Evolutionary conservation across 2,797 vertebrate genomes (phyloP).

Genomic region (Myotis pilosus): DNA sequence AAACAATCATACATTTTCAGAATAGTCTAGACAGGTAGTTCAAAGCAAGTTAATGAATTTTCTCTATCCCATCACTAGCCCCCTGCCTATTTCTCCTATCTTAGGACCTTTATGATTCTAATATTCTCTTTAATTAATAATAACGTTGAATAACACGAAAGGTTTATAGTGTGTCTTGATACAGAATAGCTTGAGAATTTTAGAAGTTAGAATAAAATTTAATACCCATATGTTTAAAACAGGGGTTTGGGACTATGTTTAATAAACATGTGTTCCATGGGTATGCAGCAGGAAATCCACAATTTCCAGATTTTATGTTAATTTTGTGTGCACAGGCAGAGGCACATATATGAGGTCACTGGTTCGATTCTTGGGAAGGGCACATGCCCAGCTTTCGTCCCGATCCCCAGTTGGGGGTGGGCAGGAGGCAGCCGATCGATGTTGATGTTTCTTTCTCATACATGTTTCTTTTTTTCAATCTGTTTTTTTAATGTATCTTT

Average conservation of each 20-base stretch:
- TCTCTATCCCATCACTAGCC: background rate
- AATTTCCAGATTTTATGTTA: background rate
- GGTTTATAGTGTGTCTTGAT: background rate
- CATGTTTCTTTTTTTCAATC: no score
- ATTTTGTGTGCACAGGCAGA: background rate
- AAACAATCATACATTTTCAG: background rate
- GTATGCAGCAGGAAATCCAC: background rate
- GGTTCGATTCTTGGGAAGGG: no score
- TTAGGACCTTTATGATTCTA: slow-evolving; percentile 6
- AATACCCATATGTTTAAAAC: slow-evolving; percentile 46
- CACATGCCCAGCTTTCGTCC: no score
- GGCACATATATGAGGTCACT: background rate
- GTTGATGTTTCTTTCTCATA: no score
- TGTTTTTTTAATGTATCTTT: no score
- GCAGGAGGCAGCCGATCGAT: no score
- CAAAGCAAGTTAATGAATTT: slow-evolving; percentile 18
- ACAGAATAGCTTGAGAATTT: background rate
- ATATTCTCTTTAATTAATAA: slow-evolving; percentile 20
- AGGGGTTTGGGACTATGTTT: background rate
- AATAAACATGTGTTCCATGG: background rate
- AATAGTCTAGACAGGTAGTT: background rate
- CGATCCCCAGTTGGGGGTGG: no score
- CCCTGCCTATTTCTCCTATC: background rate
- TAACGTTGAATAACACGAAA: slow-evolving; percentile 10
- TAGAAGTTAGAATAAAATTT: background rate